Conservation (phyloP, 2,888 invertebrate species). For the Phyllotreta striolata region DNA sequence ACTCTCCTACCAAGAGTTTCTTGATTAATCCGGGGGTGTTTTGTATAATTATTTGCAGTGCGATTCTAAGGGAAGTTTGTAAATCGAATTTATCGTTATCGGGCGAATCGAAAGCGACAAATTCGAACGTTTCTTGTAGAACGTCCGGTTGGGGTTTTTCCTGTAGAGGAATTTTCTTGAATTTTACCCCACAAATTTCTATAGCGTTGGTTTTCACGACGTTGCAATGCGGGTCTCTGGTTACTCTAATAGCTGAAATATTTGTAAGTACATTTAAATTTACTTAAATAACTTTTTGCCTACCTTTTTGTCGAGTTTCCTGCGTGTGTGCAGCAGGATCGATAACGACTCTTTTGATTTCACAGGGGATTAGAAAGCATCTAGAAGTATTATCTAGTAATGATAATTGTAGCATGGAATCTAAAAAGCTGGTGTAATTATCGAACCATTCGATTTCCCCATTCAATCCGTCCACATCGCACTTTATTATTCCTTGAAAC, state of each 20-base stretch:
- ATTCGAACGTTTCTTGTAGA: conserved; percentile 65
- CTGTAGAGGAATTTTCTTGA: conserved; percentile 64
- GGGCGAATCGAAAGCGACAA: conserved; percentile 63
- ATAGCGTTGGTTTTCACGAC: conserved; percentile 65
- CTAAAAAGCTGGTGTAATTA: conserved; percentile 75
- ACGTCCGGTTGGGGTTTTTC: conserved; percentile 63
- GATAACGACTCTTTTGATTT: conserved; percentile 66
- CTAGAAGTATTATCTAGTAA: conserved; percentile 62
- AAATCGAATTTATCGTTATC: conserved; percentile 26
- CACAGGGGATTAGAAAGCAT: conserved; percentile 65
- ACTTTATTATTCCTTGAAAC: conserved; percentile 63
- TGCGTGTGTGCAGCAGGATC: conserved; percentile 62
- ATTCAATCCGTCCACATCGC: conserved; percentile 58
- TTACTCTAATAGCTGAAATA: conserved; percentile 57
- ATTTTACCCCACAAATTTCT: conserved; percentile 67
- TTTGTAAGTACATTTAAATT: too few relatives aligned
- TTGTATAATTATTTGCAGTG: conserved; percentile 42
- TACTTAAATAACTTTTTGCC: background rate
- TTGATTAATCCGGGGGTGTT: conserved; percentile 31
- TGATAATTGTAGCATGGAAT: conserved; percentile 72
- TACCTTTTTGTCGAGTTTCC: conserved; percentile 24
- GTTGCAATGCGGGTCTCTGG: conserved; percentile 58
- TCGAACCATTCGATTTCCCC: conserved; percentile 65
- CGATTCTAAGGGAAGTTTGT: conserved; percentile 30
- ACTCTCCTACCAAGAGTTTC: conserved; percentile 22